These are phyloP conservation scores for Laticauda colubrina DNA, from an alignment of 2,113 vertebrate species.

Conservation along the genomic window DNA sequence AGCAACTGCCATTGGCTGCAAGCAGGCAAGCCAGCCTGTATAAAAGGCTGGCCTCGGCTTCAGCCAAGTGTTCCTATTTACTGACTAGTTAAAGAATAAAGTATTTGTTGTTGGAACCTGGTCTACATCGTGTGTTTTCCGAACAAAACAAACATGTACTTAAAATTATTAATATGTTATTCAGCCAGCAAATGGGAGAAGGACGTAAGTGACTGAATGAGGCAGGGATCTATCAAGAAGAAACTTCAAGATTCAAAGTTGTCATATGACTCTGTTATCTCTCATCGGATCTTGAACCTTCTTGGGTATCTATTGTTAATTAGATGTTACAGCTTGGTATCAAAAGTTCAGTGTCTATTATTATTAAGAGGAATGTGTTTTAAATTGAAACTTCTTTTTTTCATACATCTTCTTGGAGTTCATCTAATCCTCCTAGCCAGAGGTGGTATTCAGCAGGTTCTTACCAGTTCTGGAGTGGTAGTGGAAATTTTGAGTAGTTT, in stretches of 20 bases:
- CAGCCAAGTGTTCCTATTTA: too few species aligned
- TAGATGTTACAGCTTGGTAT: background rate
- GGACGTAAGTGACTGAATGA: background rate
- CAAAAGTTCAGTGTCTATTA: background rate
- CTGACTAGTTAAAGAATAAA: too few species aligned
- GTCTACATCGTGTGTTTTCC: too few species aligned
- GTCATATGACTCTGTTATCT: background rate
- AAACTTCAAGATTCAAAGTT: conserved; percentile 1
- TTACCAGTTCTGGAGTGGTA: too few species aligned
- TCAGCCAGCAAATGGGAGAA: background rate
- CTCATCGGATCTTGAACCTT: conserved; percentile 37
- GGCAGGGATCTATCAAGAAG: background rate
- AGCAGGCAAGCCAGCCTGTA: too few species aligned
- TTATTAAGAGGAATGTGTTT: background rate
- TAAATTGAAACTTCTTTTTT: background rate
- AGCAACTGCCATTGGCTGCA: too few species aligned
- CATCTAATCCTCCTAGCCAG: background rate
- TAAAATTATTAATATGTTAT: background rate
- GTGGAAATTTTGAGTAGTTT: too few species aligned
- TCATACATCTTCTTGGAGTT: background rate
- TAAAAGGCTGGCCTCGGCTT: too few species aligned
- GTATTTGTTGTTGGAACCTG: too few species aligned
- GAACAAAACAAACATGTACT: too few species aligned
- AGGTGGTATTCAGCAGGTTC: too few species aligned
- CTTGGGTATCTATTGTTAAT: conserved; percentile 22